Percentiles rank a stretch among this genome's conserved stretches.
Conservation (phyloP, 2,797 vertebrate genomes). For the Helostoma temminkii region DNA sequence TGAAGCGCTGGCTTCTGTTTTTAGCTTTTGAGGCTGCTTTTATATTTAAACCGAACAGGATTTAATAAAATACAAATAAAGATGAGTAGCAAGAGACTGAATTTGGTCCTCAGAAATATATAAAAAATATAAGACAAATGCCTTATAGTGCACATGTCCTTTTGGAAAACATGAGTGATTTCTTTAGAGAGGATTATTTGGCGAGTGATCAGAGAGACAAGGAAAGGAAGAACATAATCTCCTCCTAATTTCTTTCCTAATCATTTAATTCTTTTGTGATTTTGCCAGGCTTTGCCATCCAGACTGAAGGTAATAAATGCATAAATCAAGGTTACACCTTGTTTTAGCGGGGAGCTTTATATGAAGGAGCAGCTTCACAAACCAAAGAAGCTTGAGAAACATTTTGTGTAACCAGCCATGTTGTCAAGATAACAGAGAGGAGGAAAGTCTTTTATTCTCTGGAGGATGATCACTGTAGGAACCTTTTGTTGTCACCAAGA, state of each 20-base stretch:
- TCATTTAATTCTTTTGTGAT: neutral
- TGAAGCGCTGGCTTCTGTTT: constrained; percentile 31
- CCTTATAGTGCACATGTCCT: neutral
- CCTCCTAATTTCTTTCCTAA: constrained; percentile 6
- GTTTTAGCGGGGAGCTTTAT: neutral
- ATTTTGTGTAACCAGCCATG: constrained; percentile 1
- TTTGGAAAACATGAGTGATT: neutral
- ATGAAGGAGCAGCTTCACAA: neutral
- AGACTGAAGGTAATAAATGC: constrained; percentile 1
- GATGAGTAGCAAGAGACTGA: neutral
- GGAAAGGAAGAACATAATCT: neutral
- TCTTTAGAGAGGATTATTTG: neutral
- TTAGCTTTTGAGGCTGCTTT: constrained; percentile 28
- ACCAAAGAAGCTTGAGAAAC: neutral
- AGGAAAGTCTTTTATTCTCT: neutral
- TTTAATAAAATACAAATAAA: constrained; percentile 11
- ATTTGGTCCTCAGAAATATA: neutral
- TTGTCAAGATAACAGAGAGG: neutral
- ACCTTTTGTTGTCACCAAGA: neutral
- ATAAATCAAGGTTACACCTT: neutral
- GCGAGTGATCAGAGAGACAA: constrained; percentile 5
- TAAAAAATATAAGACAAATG: neutral
- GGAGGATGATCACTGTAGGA: neutral
- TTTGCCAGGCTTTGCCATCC: neutral
- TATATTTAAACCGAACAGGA: constrained; percentile 21